Base-by-base conservation (phyloP, 2,888 invertebrate species). In the Hartigia nigra region DNA sequence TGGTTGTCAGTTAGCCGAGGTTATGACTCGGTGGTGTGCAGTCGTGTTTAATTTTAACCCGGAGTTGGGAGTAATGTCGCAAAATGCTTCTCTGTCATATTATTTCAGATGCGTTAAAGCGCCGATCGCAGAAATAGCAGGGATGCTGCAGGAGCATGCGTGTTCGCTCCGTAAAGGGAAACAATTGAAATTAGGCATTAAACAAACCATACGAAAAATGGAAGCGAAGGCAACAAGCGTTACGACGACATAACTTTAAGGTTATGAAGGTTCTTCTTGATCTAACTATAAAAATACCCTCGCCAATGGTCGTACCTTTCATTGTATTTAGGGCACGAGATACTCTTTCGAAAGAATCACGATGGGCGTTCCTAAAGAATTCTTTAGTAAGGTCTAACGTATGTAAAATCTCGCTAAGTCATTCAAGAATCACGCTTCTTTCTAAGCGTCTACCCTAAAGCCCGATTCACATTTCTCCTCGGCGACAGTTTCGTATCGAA, bases 1-100 rank as follows among this genome's bases (percentile, higher is more conserved):
- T 78, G 74, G 76, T 74, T 78, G 76, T 84, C 78, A 37, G 85
- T 88, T 86, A 82, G 36, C 85, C 86, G 82, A 86, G 87, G 86
- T 87, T 86, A 86, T 83, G 87, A 82, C 76, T 81, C 78, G 77
- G 76, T 78, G 76, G 77, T 74, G 78, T 78, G 77, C 55, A 72
- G 74, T 31, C 77, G 74, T 32, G 78, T 78, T 81, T 81, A 81
- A 84, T 81, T 84, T 84, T 81, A 83, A 80, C 75, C 34, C 72
- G 31, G 70, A 72, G 34, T 69, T 55, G 69, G 74, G 34, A 74
- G 34, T 70, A 36, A 32, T 34, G 12, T 75, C 75, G 36, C 37
- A 75, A 78, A 80, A 78, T 79, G 55, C 81, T 75, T 78, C 76
- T 74, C 76, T 36, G n/a, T 69, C 69, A 35, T 85, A 83, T 84